Conservation (phyloP, 2,888 invertebrate species). For the Cephus spinipes region DNA sequence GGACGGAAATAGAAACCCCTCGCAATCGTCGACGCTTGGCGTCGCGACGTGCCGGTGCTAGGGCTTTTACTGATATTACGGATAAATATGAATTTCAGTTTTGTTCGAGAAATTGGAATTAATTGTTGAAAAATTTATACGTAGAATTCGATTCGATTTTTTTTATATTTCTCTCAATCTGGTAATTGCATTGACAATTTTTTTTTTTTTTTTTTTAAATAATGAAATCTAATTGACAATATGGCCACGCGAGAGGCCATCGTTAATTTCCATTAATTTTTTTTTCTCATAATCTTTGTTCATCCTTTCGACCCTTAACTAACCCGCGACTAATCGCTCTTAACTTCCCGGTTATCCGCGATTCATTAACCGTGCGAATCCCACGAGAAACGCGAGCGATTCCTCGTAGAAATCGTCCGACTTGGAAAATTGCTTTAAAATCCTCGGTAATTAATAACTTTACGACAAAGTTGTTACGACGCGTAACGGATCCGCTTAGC, state of each 20-base stretch:
- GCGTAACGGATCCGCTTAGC: background rate
- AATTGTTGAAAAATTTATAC: too few relatives aligned
- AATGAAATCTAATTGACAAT: background rate
- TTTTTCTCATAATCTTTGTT: background rate
- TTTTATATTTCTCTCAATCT: background rate
- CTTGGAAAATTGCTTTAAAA: background rate
- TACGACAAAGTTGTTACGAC: background rate
- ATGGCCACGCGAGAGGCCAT: background rate
- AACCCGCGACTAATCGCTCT: background rate
- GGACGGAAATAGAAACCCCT: slow-evolving; percentile 2
- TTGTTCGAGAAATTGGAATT: too few relatives aligned
- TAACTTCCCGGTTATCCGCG: background rate
- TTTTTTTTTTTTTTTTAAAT: background rate
- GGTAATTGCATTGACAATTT: background rate
- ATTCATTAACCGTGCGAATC: background rate
- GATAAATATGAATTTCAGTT: too few relatives aligned
- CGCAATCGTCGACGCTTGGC: slow-evolving; percentile 17
- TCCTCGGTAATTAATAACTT: background rate
- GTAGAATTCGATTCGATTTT: background rate
- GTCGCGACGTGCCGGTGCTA: slow-evolving; percentile 13
- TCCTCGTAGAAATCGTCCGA: background rate
- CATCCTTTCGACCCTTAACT: background rate
- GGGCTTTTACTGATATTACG: background rate
- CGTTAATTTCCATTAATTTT: background rate
- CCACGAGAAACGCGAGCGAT: background rate